Base-by-base conservation (phyloP, 1,140 invertebrate species). In the Sminthurinus signatus region DNA sequence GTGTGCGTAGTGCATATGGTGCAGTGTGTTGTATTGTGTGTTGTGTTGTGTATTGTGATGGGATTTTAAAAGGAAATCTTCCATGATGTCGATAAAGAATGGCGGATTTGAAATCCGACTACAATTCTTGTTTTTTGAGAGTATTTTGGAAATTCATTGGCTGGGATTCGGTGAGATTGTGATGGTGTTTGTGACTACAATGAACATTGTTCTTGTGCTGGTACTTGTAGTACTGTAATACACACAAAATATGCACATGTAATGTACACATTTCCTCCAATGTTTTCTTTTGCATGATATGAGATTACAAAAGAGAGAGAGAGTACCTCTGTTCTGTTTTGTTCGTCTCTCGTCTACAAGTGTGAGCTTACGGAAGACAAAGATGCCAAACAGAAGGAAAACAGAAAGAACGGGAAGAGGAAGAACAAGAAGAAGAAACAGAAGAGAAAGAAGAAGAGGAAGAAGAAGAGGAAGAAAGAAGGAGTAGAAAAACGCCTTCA, bases 401-500 rank as follows among this genome's bases (percentile, higher is more conserved):
- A 62, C 4, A 19, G n/a, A 42, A 12, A 59, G 19, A 12, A 39
- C 3, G 43, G 39, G 14, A 32, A 32, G 29, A 59, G 15, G 39
- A 27, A 42, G 57, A 59, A 44, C 57, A 27, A 44, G 25, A 42
- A 28, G 36, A 61, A n/a, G n/a, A n/a, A n/a, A n/a, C n/a, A n/a
- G n/a, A n/a, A n/a, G n/a, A n/a, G n/a, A n/a, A n/a, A n/a, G 32
- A 65, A 19, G 56, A 51, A 31, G 48, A 31, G 42, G 51, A 29
- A 58, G 19, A 58, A 55, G 56, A n/a, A n/a, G n/a, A n/a, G n/a
- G n/a, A n/a, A n/a, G n/a, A n/a, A n/a, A n/a, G n/a, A n/a, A n/a
- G n/a, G n/a, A n/a, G n/a, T n/a, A 66, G 64, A 63, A 68, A 56
- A 57, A 62, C 50, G 67, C 63, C 62, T 73, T 73, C 72, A 73